These are phyloP conservation scores for Oncorhynchus masou DNA, from an alignment of 2,113 vertebrate genomes.

Conservation along the genomic window DNA sequence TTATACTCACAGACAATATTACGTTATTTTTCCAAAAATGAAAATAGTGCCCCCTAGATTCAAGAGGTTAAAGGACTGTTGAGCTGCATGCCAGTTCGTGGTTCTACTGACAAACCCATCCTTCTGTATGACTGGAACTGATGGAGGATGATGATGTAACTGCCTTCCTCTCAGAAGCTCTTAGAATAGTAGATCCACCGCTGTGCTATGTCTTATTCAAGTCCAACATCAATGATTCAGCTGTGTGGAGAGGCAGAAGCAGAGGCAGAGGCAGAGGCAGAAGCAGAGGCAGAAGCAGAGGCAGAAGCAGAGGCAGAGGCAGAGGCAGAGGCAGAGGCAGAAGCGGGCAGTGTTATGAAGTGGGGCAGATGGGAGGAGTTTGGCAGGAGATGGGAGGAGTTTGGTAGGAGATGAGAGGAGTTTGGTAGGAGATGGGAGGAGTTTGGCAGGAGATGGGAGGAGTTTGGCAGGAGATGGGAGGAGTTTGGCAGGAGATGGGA, in stretches of 20 bases:
- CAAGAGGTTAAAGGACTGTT: no score
- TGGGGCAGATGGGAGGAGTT: not conserved
- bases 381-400: no score
- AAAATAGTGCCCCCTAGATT: no score
- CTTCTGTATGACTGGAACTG: not conserved
- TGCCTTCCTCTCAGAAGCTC: constrained; percentile 36
- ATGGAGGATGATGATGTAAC: constrained; percentile 32
- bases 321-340: not conserved
- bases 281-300: not conserved
- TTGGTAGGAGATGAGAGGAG: no score
- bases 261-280: not conserved
- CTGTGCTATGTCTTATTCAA: constrained; percentile 65
- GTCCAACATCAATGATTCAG: constrained; percentile 62
- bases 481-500: no score
- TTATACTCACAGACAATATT: no score
- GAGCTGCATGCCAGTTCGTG: no score
- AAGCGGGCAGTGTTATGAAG: not conserved
- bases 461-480: no score
- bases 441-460: no score
- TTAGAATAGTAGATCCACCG: constrained; percentile 23
- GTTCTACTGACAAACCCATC: no score
- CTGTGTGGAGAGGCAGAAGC: constrained; percentile 5
- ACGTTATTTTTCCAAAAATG: no score
- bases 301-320: not conserved
- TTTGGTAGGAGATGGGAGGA: no score